Conservation (phyloP, 2,797 vertebrate species). For the Enteromius thamalakanensis region DNA sequence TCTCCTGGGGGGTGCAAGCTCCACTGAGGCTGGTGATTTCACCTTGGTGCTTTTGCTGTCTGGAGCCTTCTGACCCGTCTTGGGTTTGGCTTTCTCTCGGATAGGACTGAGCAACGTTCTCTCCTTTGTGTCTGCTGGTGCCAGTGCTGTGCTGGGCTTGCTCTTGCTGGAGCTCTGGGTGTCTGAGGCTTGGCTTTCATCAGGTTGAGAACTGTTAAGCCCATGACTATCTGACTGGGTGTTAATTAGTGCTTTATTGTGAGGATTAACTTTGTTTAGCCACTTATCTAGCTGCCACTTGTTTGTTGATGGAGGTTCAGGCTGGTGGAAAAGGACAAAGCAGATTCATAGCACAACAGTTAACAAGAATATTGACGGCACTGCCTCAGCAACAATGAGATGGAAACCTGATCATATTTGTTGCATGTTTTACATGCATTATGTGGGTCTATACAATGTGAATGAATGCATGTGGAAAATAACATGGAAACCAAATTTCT, state of each 20-base stretch:
- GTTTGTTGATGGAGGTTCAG: conserved; percentile 93
- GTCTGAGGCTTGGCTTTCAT: conserved; percentile 78
- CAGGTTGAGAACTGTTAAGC: conserved; percentile 75
- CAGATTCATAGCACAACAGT: not conserved
- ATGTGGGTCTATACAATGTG: not conserved
- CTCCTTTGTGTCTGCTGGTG: conserved; percentile 86
- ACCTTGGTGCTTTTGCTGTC: conserved; percentile 89
- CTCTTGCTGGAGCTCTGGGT: conserved; percentile 81
- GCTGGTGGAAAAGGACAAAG: conserved; percentile 76
- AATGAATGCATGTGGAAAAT: conserved; percentile 28
- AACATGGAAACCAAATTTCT: conserved; percentile 30
- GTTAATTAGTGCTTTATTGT: conserved; percentile 90
- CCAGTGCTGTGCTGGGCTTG: conserved; percentile 78
- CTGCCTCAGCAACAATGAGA: not conserved
- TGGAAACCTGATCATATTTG: not conserved
- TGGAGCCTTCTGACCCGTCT: conserved; percentile 84
- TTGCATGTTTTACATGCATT: not conserved
- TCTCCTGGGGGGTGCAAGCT: conserved; percentile 82
- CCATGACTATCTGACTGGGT: conserved; percentile 86
- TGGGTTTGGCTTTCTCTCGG: conserved; percentile 90
- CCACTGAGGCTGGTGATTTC: conserved; percentile 84
- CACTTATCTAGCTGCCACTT: conserved; percentile 98
- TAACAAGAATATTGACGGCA: not conserved
- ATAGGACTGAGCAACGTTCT: conserved; percentile 80
- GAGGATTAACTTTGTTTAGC: conserved; percentile 95